A percentile compares a stretch with the other conserved stretches of the same genome.
Evolutionary conservation across 1,140 invertebrate species (phyloP).

Genomic region (Conus betulinus): DNA sequence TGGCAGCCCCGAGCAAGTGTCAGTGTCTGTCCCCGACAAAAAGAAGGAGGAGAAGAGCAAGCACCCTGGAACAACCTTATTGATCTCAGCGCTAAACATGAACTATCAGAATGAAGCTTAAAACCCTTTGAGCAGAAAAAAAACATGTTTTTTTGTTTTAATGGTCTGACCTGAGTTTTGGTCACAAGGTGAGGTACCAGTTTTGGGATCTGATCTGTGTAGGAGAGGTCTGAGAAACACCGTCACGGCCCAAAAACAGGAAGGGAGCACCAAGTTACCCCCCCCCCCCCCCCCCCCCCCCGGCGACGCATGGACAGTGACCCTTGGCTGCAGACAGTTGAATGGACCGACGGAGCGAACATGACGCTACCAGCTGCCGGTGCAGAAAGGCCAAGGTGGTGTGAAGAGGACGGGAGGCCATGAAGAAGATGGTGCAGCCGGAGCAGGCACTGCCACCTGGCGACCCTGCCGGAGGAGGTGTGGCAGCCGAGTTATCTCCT

Average conservation of each 20-base stretch:
- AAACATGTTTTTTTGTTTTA: no score
- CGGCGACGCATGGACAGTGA: slow-evolving; percentile 39
- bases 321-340: slow-evolving; percentile 52
- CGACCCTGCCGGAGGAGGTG: slow-evolving; percentile 43
- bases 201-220: background rate
- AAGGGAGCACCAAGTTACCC: background rate
- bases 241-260: background rate
- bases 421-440: slow-evolving; percentile 36
- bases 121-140: no score
- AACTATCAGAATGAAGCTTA: no score
- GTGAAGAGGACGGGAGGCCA: slow-evolving; percentile 41
- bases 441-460: slow-evolving; percentile 45
- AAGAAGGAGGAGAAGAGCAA: no score
- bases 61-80: no score
- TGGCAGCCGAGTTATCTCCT: background rate
- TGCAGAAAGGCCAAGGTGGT: slow-evolving; percentile 38
- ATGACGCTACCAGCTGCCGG: slow-evolving; percentile 51
- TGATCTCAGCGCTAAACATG: no score
- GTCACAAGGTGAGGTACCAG: no score
- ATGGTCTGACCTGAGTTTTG: no score
- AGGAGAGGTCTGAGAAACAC: slow-evolving; percentile 42
- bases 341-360: slow-evolving; percentile 51
- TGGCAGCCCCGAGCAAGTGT: no score
- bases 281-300: no score
- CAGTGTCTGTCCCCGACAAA: no score